Conservation (phyloP, 2,113 vertebrate genomes). For the Oncorhynchus mykiss region DNA sequence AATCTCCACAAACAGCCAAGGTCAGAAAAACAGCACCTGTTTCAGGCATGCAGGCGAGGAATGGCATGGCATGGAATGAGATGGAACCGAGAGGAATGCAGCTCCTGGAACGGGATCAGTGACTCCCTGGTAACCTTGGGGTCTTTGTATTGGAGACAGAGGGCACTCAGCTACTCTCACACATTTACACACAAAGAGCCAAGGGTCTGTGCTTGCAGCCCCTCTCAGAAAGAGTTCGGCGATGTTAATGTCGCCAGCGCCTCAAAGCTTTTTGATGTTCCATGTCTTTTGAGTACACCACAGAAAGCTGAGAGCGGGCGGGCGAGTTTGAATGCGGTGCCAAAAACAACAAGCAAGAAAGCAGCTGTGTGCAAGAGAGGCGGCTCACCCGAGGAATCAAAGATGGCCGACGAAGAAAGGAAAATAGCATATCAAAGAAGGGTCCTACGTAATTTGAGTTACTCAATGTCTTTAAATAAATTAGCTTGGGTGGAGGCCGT, state of each 20-base stretch:
- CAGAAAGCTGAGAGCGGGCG: conserved; percentile 58
- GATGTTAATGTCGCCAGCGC: conserved; percentile 55
- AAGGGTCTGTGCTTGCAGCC: conserved; percentile 32
- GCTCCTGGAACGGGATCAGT: conserved; percentile 71
- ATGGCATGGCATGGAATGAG: conserved; percentile 48
- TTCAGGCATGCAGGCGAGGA: conserved; percentile 18
- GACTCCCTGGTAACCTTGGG: conserved; percentile 63
- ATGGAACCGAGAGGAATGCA: conserved; percentile 52
- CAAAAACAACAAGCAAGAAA: conserved; percentile 73
- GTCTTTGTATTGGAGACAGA: conserved; percentile 62
- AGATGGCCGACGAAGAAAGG: conserved; percentile 72
- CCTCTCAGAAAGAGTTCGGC: not conserved
- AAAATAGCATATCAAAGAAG: conserved; percentile 66
- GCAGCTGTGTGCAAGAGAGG: conserved; percentile 72
- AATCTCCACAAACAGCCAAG: conserved; percentile 54
- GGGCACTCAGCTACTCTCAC: conserved; percentile 46
- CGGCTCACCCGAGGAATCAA: conserved; percentile 68
- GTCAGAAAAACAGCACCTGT: conserved; percentile 58
- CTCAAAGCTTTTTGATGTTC: conserved; percentile 64
- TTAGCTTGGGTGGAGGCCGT: conserved; percentile 55
- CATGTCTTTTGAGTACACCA: conserved; percentile 58
- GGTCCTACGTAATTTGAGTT: conserved; percentile 60
- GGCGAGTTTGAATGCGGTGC: conserved; percentile 68
- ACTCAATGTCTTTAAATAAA: conserved; percentile 68
- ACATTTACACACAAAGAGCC: conserved; percentile 53